Conservation (phyloP, 2,113 vertebrate species). For the Oncorhynchus masou region DNA sequence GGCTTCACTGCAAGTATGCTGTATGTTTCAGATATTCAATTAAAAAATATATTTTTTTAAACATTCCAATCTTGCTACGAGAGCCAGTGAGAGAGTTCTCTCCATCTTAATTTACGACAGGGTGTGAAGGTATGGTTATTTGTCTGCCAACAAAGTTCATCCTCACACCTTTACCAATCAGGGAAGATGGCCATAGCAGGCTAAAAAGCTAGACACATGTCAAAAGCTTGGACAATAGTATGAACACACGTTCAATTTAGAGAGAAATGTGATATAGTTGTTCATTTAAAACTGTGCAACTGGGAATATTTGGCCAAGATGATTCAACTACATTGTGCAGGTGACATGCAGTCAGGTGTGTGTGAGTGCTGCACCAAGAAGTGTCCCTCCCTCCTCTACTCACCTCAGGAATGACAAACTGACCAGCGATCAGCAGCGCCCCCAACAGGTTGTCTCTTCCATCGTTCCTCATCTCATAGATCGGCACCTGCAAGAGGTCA, state of each 20-base stretch:
- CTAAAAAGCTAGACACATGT: neutral
- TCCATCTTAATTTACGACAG: too few relatives aligned
- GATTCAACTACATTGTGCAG: neutral
- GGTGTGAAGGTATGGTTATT: neutral
- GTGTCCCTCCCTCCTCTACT: constrained; percentile 25
- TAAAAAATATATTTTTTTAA: too few relatives aligned
- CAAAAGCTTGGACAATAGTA: too few relatives aligned
- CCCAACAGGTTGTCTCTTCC: constrained; percentile 93
- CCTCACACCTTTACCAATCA: neutral
- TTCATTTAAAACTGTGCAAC: too few relatives aligned
- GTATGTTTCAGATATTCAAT: too few relatives aligned
- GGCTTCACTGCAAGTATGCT: too few relatives aligned
- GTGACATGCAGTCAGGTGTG: neutral
- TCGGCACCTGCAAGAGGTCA: constrained; percentile 80
- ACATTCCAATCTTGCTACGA: too few relatives aligned
- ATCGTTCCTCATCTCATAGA: constrained; percentile 89
- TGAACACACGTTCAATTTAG: too few relatives aligned
- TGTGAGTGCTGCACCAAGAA: neutral
- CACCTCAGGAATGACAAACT: constrained; percentile 95
- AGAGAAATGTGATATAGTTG: too few relatives aligned
- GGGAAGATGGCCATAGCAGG: neutral
- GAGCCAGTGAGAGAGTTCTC: too few relatives aligned
- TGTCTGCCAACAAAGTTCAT: neutral
- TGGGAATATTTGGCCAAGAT: too few relatives aligned
- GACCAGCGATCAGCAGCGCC: constrained; percentile 90